Percentiles rank a stretch among this genome's conserved stretches.
Conservation (phyloP, 2,888 invertebrate genomes). For the Dysmachus trigonus region DNA sequence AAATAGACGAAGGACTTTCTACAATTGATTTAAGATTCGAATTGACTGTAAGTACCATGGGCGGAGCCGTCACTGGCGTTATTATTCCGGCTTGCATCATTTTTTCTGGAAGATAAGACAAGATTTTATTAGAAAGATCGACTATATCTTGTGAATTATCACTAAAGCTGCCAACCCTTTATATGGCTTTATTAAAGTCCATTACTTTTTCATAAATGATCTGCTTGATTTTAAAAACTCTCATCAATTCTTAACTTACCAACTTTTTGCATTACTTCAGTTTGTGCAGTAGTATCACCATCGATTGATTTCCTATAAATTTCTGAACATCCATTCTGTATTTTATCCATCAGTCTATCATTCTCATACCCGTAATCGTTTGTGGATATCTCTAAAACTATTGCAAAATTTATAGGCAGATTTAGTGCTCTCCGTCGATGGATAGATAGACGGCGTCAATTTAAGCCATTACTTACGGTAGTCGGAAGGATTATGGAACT, state of each 20-base stretch:
- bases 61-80: conserved; percentile 67
- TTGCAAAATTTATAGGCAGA: conserved; percentile 20
- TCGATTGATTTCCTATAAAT: conserved; percentile 67
- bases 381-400: conserved; percentile 83
- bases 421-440: neutral
- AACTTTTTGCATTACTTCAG: conserved; percentile 60
- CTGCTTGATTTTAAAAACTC: no score
- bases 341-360: conserved; percentile 68
- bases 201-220: no score
- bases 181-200: no score
- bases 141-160: neutral
- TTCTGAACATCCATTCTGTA: conserved; percentile 71
- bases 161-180: no score
- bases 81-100: conserved; percentile 66
- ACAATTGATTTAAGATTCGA: conserved; percentile 52
- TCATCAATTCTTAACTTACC: conserved; percentile 58
- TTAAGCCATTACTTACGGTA: conserved; percentile 72
- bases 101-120: conserved; percentile 61
- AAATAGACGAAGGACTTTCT: conserved; percentile 56
- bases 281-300: conserved; percentile 61
- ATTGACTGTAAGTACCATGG: conserved; percentile 53
- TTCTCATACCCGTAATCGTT: conserved; percentile 77
- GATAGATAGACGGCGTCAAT: neutral
- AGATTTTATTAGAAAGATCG: neutral
- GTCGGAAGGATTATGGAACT: conserved; percentile 91